Evolutionary conservation across 1,140 invertebrate genomes (phyloP), one percentile per base, ranked within the genome.

Genomic region (Ruditapes philippinarum): DNA sequence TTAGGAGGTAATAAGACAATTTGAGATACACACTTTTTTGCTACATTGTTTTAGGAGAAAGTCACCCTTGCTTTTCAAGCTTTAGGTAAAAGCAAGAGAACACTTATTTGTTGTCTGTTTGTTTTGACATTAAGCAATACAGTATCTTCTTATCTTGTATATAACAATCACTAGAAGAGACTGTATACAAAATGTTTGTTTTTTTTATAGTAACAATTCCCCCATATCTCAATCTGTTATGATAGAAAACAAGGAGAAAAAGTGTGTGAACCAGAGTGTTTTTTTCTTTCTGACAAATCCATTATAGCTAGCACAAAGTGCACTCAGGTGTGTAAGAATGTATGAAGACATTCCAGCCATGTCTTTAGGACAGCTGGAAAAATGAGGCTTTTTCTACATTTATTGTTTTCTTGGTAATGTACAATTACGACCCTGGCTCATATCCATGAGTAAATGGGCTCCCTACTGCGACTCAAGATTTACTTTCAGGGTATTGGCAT

Each of bases 341-440:
- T 5, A 19, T 28, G 28, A 40, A 54, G 22, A 28, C 74, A 78
- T 78, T 78, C 74, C 49, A 51, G 22, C 28, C 12, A 54, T 78
- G 74, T 74, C 42, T 4, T 57, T 22, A 78, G 74, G 74, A 78
- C 74, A 78, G 74, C 74, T 78, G 74, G 74, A 78, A 78, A 78
- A 78, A 78, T 78, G 74, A 78, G 49, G 3, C 28, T 33, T 33
- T 0, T 1, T 78, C 3, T 33, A 49, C 45, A 19, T 31, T 36
- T 78, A 78, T 51, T 78, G 74, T 78, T 78, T 78, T 54, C 74
- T 78, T 33, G 45, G 74, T 54, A 78, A 54, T 78, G 74, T 78
- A 78, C 36, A 78, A 54, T 54, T 78, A 31, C 31, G 17, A 12
- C 12, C n/a, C 49, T 78, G 74, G 74, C 74, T 78, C 12, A 3